These are phyloP conservation scores for Novumbra hubbsi DNA, from an alignment of 2,797 vertebrate species.

Conservation along the genomic window DNA sequence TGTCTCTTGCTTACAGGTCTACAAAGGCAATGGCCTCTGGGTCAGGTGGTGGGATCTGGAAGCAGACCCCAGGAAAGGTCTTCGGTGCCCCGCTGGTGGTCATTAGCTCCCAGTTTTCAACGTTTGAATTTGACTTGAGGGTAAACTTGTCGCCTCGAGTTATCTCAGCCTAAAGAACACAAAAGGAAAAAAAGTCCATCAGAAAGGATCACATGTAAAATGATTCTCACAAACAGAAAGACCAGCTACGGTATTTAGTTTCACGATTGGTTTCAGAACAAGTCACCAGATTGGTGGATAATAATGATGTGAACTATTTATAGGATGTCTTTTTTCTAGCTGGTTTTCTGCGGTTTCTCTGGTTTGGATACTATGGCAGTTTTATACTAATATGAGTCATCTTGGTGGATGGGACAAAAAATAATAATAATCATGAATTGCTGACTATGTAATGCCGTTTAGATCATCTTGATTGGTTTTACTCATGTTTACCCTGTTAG, in stretches of 20 bases:
- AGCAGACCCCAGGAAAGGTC: constrained; percentile 84
- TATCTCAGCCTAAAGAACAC: constrained; percentile 74
- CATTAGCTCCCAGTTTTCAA: constrained; percentile 81
- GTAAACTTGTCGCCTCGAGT: constrained; percentile 78
- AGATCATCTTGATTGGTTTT: no score
- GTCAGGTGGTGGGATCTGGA: constrained; percentile 88
- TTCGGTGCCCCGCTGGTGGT: constrained; percentile 68
- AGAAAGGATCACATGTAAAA: not conserved
- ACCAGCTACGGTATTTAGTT: not conserved
- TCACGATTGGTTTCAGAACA: not conserved
- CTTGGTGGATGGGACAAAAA: no score
- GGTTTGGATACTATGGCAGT: no score
- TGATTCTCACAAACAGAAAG: no score
- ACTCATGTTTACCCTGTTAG: no score
- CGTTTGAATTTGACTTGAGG: constrained; percentile 82
- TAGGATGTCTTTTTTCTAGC: no score
- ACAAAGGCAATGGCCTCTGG: constrained; percentile 78
- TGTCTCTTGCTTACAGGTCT: constrained; percentile 74
- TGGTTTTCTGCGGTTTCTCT: no score
- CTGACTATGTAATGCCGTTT: no score
- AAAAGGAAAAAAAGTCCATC: not conserved
- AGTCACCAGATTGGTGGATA: no score
- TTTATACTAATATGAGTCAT: no score
- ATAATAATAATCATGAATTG: no score
- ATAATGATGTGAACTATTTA: no score